phyloP scores from a whole-genome alignment of 2,113 vertebrate species.

The Clinocottus analis region DNA sequence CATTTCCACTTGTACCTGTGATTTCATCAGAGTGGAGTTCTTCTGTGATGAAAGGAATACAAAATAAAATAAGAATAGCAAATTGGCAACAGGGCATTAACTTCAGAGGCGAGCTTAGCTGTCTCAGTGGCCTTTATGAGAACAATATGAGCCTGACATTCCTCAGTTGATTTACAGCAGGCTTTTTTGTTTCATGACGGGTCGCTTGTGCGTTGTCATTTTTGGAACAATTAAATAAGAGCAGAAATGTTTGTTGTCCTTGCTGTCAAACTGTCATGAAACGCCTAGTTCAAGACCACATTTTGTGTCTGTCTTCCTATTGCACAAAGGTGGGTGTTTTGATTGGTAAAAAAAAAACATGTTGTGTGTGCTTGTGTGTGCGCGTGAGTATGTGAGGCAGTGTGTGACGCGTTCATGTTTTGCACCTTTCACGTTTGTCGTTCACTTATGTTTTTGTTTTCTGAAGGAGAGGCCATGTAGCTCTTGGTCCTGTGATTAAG shows the following conservation, averaged over 20 bases:
- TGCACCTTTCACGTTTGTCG: slow-evolving; percentile 61
- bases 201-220: slow-evolving; percentile 52
- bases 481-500: slow-evolving; percentile 67
- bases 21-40: slow-evolving; percentile 14
- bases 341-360: slow-evolving; percentile 78
- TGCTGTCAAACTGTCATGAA: slow-evolving; percentile 83
- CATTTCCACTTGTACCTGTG: slow-evolving; percentile 21
- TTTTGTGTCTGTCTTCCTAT: slow-evolving; percentile 90
- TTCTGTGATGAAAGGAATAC: slow-evolving; percentile 6
- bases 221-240: slow-evolving; percentile 32
- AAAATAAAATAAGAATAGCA: slow-evolving; percentile 5
- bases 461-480: slow-evolving; percentile 63
- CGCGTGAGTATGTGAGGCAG: slow-evolving; percentile 43
- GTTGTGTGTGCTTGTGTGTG: slow-evolving; percentile 47
- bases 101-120: slow-evolving; percentile 62
- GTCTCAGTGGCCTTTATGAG: slow-evolving; percentile 82
- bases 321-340: slow-evolving; percentile 89
- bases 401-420: slow-evolving; percentile 79
- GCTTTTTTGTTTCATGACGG: slow-evolving; percentile 52
- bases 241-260: slow-evolving; percentile 40
- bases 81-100: slow-evolving; percentile 72
- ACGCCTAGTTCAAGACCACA: slow-evolving; percentile 86
- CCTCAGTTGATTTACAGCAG: slow-evolving; percentile 55
- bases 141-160: slow-evolving; percentile 66
- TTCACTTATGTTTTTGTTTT: slow-evolving; percentile 32